Evolutionary conservation across 2,113 vertebrate species (phyloP), one percentile per base, ranked within the genome.

Genomic region (Micromys minutus): DNA sequence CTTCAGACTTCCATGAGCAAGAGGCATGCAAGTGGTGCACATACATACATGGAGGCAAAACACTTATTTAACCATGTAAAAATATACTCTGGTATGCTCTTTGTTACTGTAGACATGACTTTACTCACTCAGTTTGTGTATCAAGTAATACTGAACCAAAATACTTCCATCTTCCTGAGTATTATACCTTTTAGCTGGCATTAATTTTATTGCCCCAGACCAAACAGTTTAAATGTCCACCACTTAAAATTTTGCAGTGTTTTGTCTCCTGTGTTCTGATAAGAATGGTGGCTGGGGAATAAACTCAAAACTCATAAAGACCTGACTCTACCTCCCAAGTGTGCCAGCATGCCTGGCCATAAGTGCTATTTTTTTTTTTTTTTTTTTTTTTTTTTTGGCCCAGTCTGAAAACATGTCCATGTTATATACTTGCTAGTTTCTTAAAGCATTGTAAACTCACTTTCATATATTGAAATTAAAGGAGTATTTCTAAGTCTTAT

Each of bases 171-270:
- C 7, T 74, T 92, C n/a, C 88, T 95, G 16, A 85, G 61, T 52
- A 42, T 55, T 84, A 76, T 89, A 50, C 71, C 59, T 92, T 83
- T 59, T 77, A 65, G 84, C n/a, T 63, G 16, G 29, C 22, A 69
- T 91, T 16, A n/a, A 57, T 47, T 85, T 91, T 72, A 89, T 94
- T 47, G 76, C 65, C n/a, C 55, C 24, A 52, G 75, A 89, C 19
- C 12, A 74, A 72, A 39, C 84, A 55, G 61, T 47, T 91, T 36
- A 75, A 76, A 65, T 12, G 8, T 84, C 22, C 34, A 22, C 26
- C 61, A 85, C 72, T 91, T 89, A 3, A 89, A 92, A 79, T 84
- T n/a, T 52, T 59, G 24, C 76, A 52, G 42, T 72, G 34, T 67
- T 61, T 36, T 71, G 4, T 52, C 6, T 87, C 50, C 57, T 22